A percentile compares a stretch with the other conserved stretches of the same genome.
Evolutionary conservation across 2,113 vertebrate species (phyloP).

Genomic region (Tinamus guttatus): DNA sequence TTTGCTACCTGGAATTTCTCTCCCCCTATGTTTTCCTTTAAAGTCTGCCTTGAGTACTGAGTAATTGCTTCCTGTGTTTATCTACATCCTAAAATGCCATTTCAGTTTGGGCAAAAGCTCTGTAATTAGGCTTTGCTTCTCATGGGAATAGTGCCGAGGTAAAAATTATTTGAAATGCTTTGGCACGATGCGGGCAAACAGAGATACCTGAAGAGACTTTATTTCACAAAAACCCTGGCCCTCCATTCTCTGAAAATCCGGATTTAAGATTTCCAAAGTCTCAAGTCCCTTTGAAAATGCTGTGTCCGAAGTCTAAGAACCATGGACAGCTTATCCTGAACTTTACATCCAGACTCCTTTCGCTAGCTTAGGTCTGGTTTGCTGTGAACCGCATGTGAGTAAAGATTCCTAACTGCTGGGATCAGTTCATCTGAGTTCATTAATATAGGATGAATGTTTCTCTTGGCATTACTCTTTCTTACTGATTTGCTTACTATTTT

Average conservation of each 20-base stretch:
- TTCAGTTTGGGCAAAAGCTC: not conserved
- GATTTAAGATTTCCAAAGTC: not conserved
- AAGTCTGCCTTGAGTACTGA: not conserved
- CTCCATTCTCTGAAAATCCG: not conserved
- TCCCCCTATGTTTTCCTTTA: not conserved
- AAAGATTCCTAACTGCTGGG: not conserved
- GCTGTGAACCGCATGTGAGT: not conserved
- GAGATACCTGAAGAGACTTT: not conserved
- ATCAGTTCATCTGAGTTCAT: not conserved
- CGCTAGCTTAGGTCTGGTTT: not conserved
- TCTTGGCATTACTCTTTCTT: not conserved
- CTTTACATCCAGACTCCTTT: not conserved
- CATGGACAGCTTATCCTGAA: not conserved
- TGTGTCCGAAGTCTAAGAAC: not conserved
- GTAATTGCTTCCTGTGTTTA: not conserved
- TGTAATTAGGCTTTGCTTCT: not conserved
- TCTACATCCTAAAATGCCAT: not conserved
- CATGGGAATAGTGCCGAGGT: not conserved
- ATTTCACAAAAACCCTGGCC: not conserved
- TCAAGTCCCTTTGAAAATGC: not conserved
- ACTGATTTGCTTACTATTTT: not conserved
- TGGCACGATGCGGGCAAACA: not conserved
- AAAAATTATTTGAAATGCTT: not conserved
- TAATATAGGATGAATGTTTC: not conserved
- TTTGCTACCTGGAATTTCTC: not conserved